Conservation (phyloP, 2,888 invertebrate genomes). For the Oxytorus armatus region DNA sequence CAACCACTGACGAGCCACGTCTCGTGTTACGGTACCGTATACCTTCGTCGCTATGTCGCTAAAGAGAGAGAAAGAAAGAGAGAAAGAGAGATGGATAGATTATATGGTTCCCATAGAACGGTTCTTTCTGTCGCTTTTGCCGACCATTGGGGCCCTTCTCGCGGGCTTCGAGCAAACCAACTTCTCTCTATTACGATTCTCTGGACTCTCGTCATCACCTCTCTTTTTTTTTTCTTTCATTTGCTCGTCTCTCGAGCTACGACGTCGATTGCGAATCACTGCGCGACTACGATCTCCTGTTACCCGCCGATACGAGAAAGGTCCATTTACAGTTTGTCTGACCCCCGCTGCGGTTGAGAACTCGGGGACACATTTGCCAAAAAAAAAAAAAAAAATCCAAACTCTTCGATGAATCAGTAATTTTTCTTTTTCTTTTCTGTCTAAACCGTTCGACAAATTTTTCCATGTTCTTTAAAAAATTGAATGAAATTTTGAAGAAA, state of each 20-base stretch:
- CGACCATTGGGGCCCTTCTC: slow-evolving; percentile 36
- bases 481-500: too few relatives aligned
- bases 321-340: slow-evolving; percentile 59
- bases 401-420: background rate
- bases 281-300: slow-evolving; percentile 52
- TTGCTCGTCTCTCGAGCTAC: slow-evolving; percentile 20
- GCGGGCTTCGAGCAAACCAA: slow-evolving; percentile 30
- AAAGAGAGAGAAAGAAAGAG: slow-evolving; percentile 36
- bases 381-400: slow-evolving; percentile 2
- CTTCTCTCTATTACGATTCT: slow-evolving; percentile 5
- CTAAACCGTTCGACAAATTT: background rate
- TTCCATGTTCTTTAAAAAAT: too few relatives aligned
- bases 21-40: slow-evolving; percentile 66
- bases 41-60: slow-evolving; percentile 60
- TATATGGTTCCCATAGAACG: slow-evolving; percentile 65
- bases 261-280: slow-evolving; percentile 62
- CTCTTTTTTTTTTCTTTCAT: background rate
- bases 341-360: slow-evolving; percentile 28
- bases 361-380: background rate
- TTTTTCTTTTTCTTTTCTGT: background rate
- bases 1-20: slow-evolving; percentile 64
- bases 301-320: slow-evolving; percentile 54
- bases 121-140: slow-evolving; percentile 60
- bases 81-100: slow-evolving; percentile 29
- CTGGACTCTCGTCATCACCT: slow-evolving; percentile 5